These are phyloP conservation scores for Pyrgilauda ruficollis DNA, from an alignment of 2,113 vertebrate genomes.

Conservation along the genomic window DNA sequence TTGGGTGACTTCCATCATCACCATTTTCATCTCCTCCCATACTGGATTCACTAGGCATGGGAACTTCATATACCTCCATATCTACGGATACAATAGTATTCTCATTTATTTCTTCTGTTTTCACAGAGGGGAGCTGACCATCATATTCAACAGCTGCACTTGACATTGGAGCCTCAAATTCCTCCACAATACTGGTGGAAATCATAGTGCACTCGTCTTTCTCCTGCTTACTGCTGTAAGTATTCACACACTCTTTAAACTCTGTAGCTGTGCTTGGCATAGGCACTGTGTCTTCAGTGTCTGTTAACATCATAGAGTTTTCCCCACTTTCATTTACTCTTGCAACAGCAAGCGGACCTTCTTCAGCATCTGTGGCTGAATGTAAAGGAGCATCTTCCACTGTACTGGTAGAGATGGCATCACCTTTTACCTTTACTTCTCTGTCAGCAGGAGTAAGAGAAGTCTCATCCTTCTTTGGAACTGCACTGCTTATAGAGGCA, in stretches of 20 bases:
- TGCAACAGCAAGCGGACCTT: not conserved
- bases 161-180: constrained; percentile 72
- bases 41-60: constrained; percentile 70
- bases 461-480: not conserved
- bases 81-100: not conserved
- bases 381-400: not conserved
- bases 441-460: not conserved
- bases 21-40: not conserved
- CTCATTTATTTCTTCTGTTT: constrained; percentile 10
- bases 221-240: constrained; percentile 30
- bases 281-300: constrained; percentile 58
- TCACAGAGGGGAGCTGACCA: not conserved
- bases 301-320: not conserved
- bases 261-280: constrained; percentile 74
- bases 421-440: constrained; percentile 24
- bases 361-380: not conserved
- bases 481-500: constrained; percentile 17
- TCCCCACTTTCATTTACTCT: not conserved
- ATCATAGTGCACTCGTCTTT: constrained; percentile 77
- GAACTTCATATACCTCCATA: constrained; percentile 50
- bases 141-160: constrained; percentile 39
- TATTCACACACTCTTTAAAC: constrained; percentile 5
- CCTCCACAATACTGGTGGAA: constrained; percentile 75
- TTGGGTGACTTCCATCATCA: not conserved
- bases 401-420: constrained; percentile 73